phyloP scores from a whole-genome alignment of 2,888 invertebrate species.

The Scaptomyza reducta region DNA sequence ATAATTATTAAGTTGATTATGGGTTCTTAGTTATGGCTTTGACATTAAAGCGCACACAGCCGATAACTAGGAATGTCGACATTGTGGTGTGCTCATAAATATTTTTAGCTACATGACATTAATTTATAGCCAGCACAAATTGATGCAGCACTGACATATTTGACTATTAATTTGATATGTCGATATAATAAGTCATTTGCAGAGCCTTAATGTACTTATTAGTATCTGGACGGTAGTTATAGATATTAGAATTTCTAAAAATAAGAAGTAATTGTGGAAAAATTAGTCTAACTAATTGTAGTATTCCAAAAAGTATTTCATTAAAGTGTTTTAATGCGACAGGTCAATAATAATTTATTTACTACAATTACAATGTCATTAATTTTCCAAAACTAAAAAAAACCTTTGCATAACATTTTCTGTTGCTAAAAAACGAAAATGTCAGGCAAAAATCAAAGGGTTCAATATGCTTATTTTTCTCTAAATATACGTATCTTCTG shows the following conservation, averaged over 20 bases:
- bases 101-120: neutral
- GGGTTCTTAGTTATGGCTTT: neutral
- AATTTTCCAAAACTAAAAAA: neutral
- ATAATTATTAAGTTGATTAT: conserved; percentile 32
- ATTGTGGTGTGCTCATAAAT: neutral
- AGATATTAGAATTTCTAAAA: too few relatives aligned
- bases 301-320: too few relatives aligned
- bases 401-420: too few relatives aligned
- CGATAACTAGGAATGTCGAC: conserved; percentile 11
- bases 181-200: neutral
- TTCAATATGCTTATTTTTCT: too few relatives aligned
- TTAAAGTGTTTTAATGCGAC: too few relatives aligned
- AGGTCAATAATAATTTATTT: too few relatives aligned
- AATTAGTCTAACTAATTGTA: too few relatives aligned
- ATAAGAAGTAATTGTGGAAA: too few relatives aligned
- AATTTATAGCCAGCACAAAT: neutral
- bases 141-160: conserved; percentile 9
- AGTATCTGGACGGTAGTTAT: too few relatives aligned
- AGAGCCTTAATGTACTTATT: neutral
- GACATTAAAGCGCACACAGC: conserved; percentile 21
- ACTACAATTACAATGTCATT: neutral
- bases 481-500: neutral
- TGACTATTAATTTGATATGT: too few relatives aligned
- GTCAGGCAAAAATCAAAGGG: neutral
- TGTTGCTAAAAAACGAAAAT: neutral